A percentile compares a stretch with the other conserved stretches of the same genome.
Conservation (phyloP, 2,113 vertebrate genomes). For the Gila orcuttii region DNA sequence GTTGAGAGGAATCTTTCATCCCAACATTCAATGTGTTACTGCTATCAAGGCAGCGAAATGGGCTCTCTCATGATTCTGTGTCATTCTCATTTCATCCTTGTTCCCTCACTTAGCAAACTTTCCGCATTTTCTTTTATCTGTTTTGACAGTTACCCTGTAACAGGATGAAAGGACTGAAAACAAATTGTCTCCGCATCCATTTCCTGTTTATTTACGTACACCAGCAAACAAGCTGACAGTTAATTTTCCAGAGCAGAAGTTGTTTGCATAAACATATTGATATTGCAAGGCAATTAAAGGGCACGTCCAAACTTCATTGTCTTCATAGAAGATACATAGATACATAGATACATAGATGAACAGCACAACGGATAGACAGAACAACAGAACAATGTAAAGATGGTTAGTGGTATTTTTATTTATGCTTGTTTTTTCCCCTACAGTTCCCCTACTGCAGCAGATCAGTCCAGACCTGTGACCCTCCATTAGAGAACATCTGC, state of each 20-base stretch:
- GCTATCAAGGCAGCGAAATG: slow-evolving; percentile 1
- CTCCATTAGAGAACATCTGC: slow-evolving; percentile 13
- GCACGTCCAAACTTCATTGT: neutral
- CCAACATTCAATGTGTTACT: neutral
- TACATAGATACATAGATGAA: neutral
- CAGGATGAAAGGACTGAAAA: slow-evolving; percentile 27
- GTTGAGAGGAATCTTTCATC: neutral
- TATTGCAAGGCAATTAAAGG: slow-evolving; percentile 46
- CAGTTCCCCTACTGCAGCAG: neutral
- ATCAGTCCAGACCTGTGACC: neutral
- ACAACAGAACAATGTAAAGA: neutral
- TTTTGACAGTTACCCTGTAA: slow-evolving; percentile 39
- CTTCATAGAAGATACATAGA: neutral
- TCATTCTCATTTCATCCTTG: slow-evolving; percentile 10
- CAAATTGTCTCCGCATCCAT: slow-evolving; percentile 49
- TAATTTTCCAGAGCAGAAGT: slow-evolving; percentile 51
- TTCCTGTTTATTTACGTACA: slow-evolving; percentile 46
- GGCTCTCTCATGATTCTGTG: slow-evolving; percentile 24
- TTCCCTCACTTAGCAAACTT: slow-evolving; percentile 28
- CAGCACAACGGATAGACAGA: neutral
- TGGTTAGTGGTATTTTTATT: neutral
- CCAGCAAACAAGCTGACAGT: slow-evolving; percentile 45
- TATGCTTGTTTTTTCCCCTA: neutral
- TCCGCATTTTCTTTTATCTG: slow-evolving; percentile 14
- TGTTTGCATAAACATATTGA: slow-evolving; percentile 50